Percentiles rank a stretch among this genome's conserved stretches.
Conservation (phyloP, 2,797 vertebrate species). For the Neomorphus geoffroyi region DNA sequence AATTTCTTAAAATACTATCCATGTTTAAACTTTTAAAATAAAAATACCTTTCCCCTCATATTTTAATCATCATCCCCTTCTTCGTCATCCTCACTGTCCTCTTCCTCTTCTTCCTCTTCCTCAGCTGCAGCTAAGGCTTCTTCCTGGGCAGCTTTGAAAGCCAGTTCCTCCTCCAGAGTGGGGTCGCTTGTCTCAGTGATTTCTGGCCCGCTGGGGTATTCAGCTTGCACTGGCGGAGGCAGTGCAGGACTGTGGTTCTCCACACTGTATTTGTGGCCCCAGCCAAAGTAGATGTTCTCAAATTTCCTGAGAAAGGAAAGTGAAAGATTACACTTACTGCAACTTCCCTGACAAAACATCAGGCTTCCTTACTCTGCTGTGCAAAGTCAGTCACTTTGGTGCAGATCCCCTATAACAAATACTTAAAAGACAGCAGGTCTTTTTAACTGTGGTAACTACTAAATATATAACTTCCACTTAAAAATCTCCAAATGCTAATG, state of each 20-base stretch:
- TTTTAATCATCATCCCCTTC: slow-evolving; percentile 76
- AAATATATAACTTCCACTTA: neutral
- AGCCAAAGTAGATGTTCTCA: slow-evolving; percentile 93
- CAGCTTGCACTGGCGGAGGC: slow-evolving; percentile 75
- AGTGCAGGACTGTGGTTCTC: slow-evolving; percentile 78
- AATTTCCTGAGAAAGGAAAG: slow-evolving; percentile 82
- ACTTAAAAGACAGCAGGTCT: neutral
- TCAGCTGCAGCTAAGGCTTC: slow-evolving; percentile 74
- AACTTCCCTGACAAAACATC: neutral
- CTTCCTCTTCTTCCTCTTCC: slow-evolving; percentile 75
- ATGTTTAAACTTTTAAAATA: neutral
- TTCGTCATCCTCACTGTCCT: slow-evolving; percentile 76
- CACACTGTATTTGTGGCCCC: slow-evolving; percentile 89
- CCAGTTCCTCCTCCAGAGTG: slow-evolving; percentile 84
- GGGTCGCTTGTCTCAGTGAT: slow-evolving; percentile 85
- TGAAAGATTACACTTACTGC: neutral
- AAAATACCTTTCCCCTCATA: neutral
- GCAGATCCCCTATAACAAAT: neutral
- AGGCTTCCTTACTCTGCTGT: neutral
- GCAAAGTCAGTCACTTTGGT: neutral
- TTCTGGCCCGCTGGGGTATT: slow-evolving; percentile 84
- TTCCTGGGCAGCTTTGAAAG: slow-evolving; percentile 78
- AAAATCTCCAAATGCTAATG: neutral
- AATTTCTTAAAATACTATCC: neutral
- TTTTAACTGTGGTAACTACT: neutral